Evolutionary conservation across 2,113 vertebrate genomes (phyloP), one percentile per base, ranked within the genome.

Genomic region (Ifrita kowaldi): DNA sequence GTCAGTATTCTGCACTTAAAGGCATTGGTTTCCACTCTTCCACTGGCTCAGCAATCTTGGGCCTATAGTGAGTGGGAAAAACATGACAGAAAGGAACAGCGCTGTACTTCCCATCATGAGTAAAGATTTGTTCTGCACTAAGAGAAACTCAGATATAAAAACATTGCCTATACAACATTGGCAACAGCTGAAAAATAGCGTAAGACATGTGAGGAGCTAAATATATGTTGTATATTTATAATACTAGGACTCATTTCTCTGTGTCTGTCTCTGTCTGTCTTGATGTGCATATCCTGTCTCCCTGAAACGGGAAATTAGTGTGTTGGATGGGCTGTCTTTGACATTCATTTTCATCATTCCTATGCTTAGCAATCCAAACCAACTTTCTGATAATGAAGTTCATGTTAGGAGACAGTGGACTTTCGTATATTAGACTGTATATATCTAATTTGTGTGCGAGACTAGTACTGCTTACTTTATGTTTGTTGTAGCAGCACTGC

Each of bases 311-410:
- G 53, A 95, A 95, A 94, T 84, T 41, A 86, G 90, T 71, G 42
- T 73, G 46, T 85, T 89, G 55, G 62, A 70, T 95, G 42, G 56
- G 57, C 59, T 80, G 21, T 59, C 74, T 96, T 94, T 97, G 90
- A 89, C 69, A 95, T 95, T 89, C 7, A 57, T 96, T 97, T 97
- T 96, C 39, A 76, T 92, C 49, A 87, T 93, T 95, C 32, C 21
- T 32, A 27, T 78, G 18, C 88, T 95, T 87, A 87, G 65, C 50
- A 70, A 13, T 26, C 70, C 12, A 13, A 93, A 82, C 37, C 67
- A 97, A 67, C 59, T 86, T 97, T 97, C 77, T 91, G 83, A 59
- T 96, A 89, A 92, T 78, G 57, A 95, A 92, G 65, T 91, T 96
- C 27, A n/a, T 71, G 28, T 82, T 56, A 75, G 46, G 47, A 81